These are phyloP conservation scores for Actinia equina DNA, from an alignment of 64 coral and sea anemone genomes.

Conservation along the genomic window DNA sequence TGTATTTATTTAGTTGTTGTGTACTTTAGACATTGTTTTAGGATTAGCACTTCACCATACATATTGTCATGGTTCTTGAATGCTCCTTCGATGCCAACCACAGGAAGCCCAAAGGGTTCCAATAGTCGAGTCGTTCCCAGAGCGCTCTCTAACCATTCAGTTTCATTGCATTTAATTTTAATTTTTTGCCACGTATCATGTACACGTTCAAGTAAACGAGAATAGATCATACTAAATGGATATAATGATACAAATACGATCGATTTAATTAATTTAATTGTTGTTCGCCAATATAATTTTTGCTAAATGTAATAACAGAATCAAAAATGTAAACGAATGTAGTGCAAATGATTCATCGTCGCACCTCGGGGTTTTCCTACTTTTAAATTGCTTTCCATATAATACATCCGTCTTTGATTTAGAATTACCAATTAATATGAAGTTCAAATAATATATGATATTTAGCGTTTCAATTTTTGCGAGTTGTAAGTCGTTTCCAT, in stretches of 20 bases:
- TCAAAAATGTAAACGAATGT: too few species aligned
- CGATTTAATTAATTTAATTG: background rate
- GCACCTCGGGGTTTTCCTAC: too few species aligned
- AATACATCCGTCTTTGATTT: too few species aligned
- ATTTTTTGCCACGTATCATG: background rate
- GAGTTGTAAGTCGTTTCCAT: too few species aligned
- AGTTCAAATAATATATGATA: too few species aligned
- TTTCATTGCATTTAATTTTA: constrained; percentile 11
- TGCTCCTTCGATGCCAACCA: background rate
- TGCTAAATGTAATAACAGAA: too few species aligned
- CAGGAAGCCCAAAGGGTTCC: background rate
- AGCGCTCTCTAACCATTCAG: too few species aligned
- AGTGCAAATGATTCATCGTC: too few species aligned
- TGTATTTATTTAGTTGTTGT: background rate
- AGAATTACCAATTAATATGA: too few species aligned
- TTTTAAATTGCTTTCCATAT: too few species aligned
- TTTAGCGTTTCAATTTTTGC: too few species aligned
- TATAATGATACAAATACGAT: background rate
- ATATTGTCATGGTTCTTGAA: background rate
- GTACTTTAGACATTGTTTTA: background rate
- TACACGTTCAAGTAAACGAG: background rate
- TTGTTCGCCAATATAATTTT: too few species aligned
- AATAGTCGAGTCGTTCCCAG: constrained; percentile 20
- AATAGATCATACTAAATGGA: background rate
- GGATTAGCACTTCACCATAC: background rate